Evolutionary conservation across 2,797 vertebrate species (phyloP).

Genomic region (Etheostoma perlongum): DNA sequence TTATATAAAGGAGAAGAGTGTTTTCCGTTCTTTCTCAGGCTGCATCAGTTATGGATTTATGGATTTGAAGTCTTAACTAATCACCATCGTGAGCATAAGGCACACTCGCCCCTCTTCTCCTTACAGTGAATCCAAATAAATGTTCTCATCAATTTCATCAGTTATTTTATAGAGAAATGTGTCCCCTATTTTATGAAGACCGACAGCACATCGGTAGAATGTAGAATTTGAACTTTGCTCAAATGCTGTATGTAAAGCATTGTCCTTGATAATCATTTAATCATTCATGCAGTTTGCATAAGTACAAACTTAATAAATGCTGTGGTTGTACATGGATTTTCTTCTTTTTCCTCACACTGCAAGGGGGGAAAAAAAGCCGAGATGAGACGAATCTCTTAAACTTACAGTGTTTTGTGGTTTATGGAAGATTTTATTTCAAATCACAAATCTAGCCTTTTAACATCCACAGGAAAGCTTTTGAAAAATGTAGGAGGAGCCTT

Average conservation of each 20-base stretch:
- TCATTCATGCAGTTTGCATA: not conserved
- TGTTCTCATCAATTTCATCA: not conserved
- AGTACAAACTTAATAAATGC: not conserved
- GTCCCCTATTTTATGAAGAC: not conserved
- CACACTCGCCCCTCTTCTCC: not conserved
- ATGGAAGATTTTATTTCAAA: not conserved
- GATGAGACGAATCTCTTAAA: not conserved
- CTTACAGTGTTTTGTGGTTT: not conserved
- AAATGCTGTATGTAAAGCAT: not conserved
- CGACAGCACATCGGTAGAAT: not conserved
- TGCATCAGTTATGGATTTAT: constrained; percentile 1
- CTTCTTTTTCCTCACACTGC: not conserved
- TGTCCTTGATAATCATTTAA: not conserved
- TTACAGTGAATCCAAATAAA: not conserved
- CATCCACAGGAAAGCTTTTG: constrained; percentile 18
- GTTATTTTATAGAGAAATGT: not conserved
- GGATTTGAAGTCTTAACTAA: not conserved
- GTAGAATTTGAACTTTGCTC: not conserved
- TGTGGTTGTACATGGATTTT: not conserved
- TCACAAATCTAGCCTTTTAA: constrained; percentile 9
- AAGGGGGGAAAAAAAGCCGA: not conserved
- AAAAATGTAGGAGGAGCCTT: constrained; percentile 65
- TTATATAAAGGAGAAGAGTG: not conserved
- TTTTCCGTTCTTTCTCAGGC: not conserved
- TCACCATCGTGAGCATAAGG: not conserved